Evolutionary conservation across 2,888 invertebrate genomes (phyloP), one percentile per base, ranked within the genome.

Genomic region (Leptopilina syphax): DNA sequence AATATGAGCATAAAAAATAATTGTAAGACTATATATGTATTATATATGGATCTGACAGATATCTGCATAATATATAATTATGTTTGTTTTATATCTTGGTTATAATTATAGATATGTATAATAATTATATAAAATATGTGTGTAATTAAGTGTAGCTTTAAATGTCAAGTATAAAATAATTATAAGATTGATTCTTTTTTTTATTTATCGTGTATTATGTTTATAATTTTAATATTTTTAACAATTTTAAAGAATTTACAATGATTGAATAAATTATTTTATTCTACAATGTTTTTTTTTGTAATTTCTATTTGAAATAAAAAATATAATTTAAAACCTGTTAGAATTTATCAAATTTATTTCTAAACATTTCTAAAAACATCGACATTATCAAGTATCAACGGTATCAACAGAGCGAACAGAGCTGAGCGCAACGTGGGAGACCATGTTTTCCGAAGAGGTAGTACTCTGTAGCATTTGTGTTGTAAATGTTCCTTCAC

Each of bases 211-310:
- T 57, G n/a, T 73, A 54, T 3, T 70, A 5, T 68, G 44, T 54
- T 13, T n/a, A 73, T 73, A 34, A 73, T 13, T 73, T 73, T 34
- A 73, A 18, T 18, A 18, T 18, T 18, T 18, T 18, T 18, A 27
- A 54, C 34, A 73, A 63, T 63, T 63, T 63, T 34, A 34, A 34
- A 34, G 34, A 34, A 34, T 34, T 34, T 34, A 34, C 34, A 12
- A 57, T n/a, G 24, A 63, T 18, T 9, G 24, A 63, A 73, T 73
- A 73, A 12, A 73, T 73, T 73, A 57, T 41, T 73, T 57, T 27
- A 44, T 68, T 47, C 44, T 54, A 70, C 27, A 12, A n/a, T 7
- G 12, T 12, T 1, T 18, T 18, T 47, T 68, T 68, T 27, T 13
- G 0, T 12, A 47, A 24, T 13, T 9, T 12, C 34, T 65, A 34